Conservation (phyloP, 2,797 vertebrate genomes). For the Sebastes diploproa region DNA sequence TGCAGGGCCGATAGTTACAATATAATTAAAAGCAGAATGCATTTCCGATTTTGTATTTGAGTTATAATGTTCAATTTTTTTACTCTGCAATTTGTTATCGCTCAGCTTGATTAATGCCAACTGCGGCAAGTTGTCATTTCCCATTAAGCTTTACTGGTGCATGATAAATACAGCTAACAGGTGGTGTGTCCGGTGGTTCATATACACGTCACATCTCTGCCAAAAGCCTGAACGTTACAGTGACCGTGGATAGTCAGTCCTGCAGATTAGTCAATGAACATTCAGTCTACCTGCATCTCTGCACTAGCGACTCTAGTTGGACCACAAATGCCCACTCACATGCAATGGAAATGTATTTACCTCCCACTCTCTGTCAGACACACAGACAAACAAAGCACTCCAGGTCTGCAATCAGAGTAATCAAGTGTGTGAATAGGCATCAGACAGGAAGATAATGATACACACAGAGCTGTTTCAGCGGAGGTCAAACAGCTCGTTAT, state of each 20-base stretch:
- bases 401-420: constrained; percentile 68
- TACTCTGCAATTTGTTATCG: not conserved
- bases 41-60: not conserved
- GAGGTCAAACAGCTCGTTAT: constrained; percentile 77
- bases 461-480: constrained; percentile 51
- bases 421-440: constrained; percentile 73
- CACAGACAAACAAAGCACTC: constrained; percentile 72
- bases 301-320: not conserved
- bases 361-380: constrained; percentile 52
- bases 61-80: not conserved
- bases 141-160: not conserved
- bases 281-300: not conserved
- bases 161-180: not conserved
- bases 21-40: not conserved
- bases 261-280: constrained; percentile 14
- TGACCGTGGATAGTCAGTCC: not conserved
- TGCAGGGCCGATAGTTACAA: not conserved
- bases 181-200: not conserved
- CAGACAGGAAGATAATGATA: constrained; percentile 71
- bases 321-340: constrained; percentile 36
- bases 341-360: constrained; percentile 65
- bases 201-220: not conserved
- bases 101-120: not conserved
- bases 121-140: not conserved
- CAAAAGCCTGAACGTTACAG: not conserved